These are phyloP conservation scores for Lepisosteus oculatus DNA, from an alignment of 2,113 vertebrate species.

Conservation along the genomic window DNA sequence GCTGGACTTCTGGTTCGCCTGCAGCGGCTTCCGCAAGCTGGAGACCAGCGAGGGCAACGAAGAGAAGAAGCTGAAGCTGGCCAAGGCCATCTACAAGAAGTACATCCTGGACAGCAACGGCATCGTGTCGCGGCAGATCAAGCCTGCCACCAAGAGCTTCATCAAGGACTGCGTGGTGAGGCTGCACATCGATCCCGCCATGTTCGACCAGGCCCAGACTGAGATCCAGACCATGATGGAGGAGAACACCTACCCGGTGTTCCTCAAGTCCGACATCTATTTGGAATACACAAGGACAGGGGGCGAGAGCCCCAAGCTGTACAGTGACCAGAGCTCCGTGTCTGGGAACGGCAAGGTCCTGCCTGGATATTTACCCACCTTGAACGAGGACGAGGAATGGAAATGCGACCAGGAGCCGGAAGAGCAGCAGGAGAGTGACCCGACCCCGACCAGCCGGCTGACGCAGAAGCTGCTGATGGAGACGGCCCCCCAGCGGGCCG, in stretches of 20 bases:
- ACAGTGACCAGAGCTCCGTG: conserved; percentile 77
- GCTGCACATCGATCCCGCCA: conserved; percentile 87
- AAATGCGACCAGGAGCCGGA: conserved; percentile 73
- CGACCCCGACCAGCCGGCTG: conserved; percentile 64
- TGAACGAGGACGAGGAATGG: conserved; percentile 91
- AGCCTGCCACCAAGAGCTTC: conserved; percentile 92
- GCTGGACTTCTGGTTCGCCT: conserved; percentile 98
- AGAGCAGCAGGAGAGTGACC: conserved; percentile 64
- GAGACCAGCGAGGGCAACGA: conserved; percentile 75
- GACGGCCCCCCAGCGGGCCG: conserved; percentile 68
- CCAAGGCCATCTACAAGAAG: conserved; percentile 93
- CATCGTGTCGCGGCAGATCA: conserved; percentile 90
- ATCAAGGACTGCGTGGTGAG: conserved; percentile 89
- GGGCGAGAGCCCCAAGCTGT: conserved; percentile 88
- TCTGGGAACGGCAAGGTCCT: conserved; percentile 78
- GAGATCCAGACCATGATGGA: conserved; percentile 94
- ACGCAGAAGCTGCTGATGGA: conserved; percentile 86
- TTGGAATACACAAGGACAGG: conserved; percentile 90
- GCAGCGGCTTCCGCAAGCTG: conserved; percentile 92
- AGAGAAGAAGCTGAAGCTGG: conserved; percentile 90
- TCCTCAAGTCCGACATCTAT: conserved; percentile 95
- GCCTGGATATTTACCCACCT: conserved; percentile 80
- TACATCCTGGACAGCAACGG: conserved; percentile 88
- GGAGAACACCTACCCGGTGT: conserved; percentile 92
- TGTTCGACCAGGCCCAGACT: conserved; percentile 97